Conservation (phyloP, 2,888 invertebrate genomes). For the Euplexia lucipara region DNA sequence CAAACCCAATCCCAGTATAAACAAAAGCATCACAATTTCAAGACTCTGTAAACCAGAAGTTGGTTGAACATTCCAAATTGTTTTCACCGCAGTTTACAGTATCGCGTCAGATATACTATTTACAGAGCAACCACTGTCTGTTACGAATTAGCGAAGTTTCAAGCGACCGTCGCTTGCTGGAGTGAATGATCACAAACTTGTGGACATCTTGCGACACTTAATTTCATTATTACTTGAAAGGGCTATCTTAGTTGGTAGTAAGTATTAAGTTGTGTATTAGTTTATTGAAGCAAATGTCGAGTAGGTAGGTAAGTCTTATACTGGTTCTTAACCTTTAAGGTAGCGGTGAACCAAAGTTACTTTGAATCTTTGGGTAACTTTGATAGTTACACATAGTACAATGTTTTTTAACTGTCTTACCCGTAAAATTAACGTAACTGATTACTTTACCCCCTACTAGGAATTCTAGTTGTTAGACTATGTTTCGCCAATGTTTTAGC, state of each 20-base stretch:
- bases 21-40: neutral
- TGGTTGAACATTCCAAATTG: neutral
- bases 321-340: no score
- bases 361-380: no score
- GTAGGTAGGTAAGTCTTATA: no score
- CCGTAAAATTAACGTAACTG: no score
- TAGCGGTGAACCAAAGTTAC: no score
- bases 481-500: no score
- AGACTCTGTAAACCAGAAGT: constrained; percentile 6
- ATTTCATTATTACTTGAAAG: constrained; percentile 21
- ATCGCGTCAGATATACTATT: constrained; percentile 19
- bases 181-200: constrained; percentile 35
- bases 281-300: no score
- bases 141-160: constrained; percentile 39
- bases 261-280: neutral
- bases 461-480: no score
- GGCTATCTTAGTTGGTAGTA: neutral
- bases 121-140: neutral
- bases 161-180: constrained; percentile 10
- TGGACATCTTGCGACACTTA: constrained; percentile 31
- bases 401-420: no score
- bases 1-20: no score
- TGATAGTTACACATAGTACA: no score
- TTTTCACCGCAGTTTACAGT: neutral
- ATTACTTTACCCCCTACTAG: no score